Conservation (phyloP, 1,140 invertebrate genomes). For the Magallana gigas region DNA sequence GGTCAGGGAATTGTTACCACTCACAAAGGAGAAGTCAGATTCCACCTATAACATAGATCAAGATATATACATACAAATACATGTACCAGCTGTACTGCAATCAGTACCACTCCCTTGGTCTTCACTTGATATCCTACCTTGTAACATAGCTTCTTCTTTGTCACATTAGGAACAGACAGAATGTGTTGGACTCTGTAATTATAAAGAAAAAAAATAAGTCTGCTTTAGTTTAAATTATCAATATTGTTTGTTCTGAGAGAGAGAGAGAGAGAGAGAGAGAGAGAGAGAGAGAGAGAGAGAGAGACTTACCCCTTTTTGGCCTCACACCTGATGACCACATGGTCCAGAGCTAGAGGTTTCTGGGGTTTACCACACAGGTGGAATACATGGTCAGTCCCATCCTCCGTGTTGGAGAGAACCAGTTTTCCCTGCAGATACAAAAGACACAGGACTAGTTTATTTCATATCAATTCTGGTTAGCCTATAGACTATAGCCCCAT, state of each 20-base stretch:
- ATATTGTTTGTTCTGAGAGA: neutral
- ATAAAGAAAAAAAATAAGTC: slow-evolving; percentile 24
- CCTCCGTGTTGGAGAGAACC: slow-evolving; percentile 71
- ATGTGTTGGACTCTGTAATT: slow-evolving; percentile 68
- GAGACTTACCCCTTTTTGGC: slow-evolving; percentile 72
- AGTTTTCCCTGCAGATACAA: slow-evolving; percentile 72
- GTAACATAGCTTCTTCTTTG: slow-evolving; percentile 76
- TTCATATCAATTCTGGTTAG: no score
- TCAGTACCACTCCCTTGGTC: no score
- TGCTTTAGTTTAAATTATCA: no score
- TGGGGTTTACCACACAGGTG: slow-evolving; percentile 71
- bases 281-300: slow-evolving; percentile 33
- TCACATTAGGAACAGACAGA: slow-evolving; percentile 76
- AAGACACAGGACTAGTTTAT: neutral
- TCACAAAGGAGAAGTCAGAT: slow-evolving; percentile 75
- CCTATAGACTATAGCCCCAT: no score
- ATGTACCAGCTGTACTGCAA: no score
- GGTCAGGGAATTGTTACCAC: slow-evolving; percentile 70
- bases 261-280: neutral
- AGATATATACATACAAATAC: no score
- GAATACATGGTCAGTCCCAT: slow-evolving; percentile 75
- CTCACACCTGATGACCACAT: slow-evolving; percentile 69
- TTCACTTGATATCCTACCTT: slow-evolving; percentile 56
- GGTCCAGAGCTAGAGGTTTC: slow-evolving; percentile 76
- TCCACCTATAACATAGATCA: slow-evolving; percentile 69